Evolutionary conservation across 2,888 invertebrate species (phyloP), one percentile per base, ranked within the genome.

Genomic region (Agrotis puta): DNA sequence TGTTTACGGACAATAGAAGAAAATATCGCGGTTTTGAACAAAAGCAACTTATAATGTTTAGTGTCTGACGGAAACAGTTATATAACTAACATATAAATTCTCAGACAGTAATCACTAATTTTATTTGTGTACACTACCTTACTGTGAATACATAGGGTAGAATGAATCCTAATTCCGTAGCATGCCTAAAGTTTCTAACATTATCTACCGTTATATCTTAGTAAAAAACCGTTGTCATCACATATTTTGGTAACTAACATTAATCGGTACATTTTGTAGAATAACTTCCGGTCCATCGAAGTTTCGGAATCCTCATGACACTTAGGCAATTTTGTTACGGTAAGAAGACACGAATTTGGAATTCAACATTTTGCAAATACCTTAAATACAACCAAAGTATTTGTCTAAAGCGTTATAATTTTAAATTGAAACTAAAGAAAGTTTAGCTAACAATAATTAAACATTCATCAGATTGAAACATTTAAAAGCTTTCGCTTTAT

Each of bases 401-500:
- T 82, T 64, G 53, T 70, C 51, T 27, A 53, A 69, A 79, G 33
- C 59, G 54, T 65, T 70, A 79, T 68, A 66, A 74, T 80, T 70
- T 48, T 56, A 79, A 74, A 80, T 73, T 66, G 68, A 79, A 77
- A 70, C 54, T 70, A 54, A 74, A 72, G 72, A 74, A 85, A 85
- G 72, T 83, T 82, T 68, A 53, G 74, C 62, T 54, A 72, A 73
- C 70, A 80, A 77, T 78, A 80, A 77, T 78, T 68, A 74, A 82
- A 82, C 71, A 73, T 75, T 84, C 69, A 74, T 70, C 81, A 66
- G 53, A 59, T 72, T 67, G 56, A 62, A 69, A 75, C 57, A 73
- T 71, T 85, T 75, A 70, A 85, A 78, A 78, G 78, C 84, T 78
- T 81, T 75, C 64, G 62, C 69, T 74, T 74, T 69, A 77, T 70